Percentiles rank a stretch among this genome's conserved stretches.
phyloP scores from a whole-genome alignment of 2,888 invertebrate species.

The Plebejus melissa region DNA sequence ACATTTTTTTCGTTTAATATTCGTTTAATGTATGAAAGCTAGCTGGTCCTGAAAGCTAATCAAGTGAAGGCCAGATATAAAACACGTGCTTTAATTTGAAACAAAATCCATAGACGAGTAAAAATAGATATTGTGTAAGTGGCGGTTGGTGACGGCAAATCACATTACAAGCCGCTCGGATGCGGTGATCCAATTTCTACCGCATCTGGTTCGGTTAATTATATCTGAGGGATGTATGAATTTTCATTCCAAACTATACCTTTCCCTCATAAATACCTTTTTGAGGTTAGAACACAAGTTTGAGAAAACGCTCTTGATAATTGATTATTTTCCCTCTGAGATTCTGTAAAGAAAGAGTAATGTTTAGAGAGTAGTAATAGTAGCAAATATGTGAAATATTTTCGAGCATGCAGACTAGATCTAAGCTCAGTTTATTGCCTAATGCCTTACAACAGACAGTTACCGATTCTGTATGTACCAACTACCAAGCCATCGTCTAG shows the following conservation, averaged over 20 bases:
- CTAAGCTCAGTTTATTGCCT: too few relatives aligned
- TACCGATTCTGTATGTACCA: too few relatives aligned
- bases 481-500: too few relatives aligned
- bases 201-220: constrained; percentile 18
- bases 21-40: too few relatives aligned
- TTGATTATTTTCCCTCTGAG: not conserved
- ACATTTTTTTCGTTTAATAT: too few relatives aligned
- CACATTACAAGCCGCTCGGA: constrained; percentile 20
- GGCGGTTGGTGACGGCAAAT: not conserved
- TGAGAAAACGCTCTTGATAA: not conserved
- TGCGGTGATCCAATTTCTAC: constrained; percentile 17
- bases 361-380: not conserved
- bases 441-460: too few relatives aligned
- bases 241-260: not conserved
- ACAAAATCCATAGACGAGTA: not conserved
- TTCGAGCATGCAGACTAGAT: too few relatives aligned
- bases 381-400: too few relatives aligned
- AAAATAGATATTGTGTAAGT: not conserved
- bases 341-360: not conserved
- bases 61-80: too few relatives aligned
- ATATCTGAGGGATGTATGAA: not conserved
- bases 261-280: not conserved
- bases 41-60: too few relatives aligned
- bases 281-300: not conserved
- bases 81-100: not conserved